Evolutionary conservation across 2,888 invertebrate species (phyloP), one percentile per base, ranked within the genome.

Genomic region (Conops quadrifasciatus): DNA sequence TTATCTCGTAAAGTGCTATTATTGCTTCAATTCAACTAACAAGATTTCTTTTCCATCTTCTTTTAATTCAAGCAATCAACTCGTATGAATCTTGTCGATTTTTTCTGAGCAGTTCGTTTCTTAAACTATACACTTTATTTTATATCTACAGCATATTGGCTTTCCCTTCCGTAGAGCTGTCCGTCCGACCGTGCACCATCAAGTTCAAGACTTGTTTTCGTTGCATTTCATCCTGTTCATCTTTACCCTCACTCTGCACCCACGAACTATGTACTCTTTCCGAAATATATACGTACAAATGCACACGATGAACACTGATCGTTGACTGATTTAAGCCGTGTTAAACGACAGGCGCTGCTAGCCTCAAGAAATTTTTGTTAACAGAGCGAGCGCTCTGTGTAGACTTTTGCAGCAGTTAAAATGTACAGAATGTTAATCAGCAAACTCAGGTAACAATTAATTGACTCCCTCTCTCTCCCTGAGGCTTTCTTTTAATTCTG

Each of bases 241-340:
- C 16, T 2, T 56, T 47, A 21, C 13, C 2, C 63, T 0, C 28
- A 19, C 19, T 19, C 26, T 19, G 4, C 4, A 24, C 63, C 26
- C 47, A 24, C 63, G 15, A 60, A 28, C 30, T 59, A 2, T 58
- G 30, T 67, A 26, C n/a, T 1, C 45, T 7, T 5, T 43, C 28
- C 67, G 11, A 24, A 45, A n/a, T 15, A 13, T 28, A 21, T 58
- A 19, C 28, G 30, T 11, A 24, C 26, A 67, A 77, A 75, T 77
- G 79, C 76, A 77, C 79, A 73, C 77, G 75, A 79, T 76, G 76
- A 81, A 79, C 77, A 78, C 75, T 78, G 80, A 78, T 81, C 81
- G 80, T 80, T 76, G 75, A 81, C 81, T 81, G 77, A 81, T 72
- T 73, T 72, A 56, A 75, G 76, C 75, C 76, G 43, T 58, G 78